Evolutionary conservation across 1,140 invertebrate genomes (phyloP).

Genomic region (Lepidostoma basale): DNA sequence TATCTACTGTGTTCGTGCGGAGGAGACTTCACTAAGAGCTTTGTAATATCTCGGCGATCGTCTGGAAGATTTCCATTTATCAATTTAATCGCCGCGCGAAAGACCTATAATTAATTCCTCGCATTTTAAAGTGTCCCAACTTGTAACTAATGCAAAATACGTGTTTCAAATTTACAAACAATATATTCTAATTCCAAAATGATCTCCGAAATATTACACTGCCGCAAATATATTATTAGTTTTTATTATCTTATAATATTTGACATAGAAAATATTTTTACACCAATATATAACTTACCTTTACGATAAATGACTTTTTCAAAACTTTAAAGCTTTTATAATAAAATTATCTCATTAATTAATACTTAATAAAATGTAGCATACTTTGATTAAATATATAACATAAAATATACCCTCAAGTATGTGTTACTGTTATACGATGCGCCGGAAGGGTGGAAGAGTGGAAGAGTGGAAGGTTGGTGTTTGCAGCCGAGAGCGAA

Average conservation of each 20-base stretch:
- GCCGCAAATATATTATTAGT: constrained; percentile 31
- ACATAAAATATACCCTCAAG: constrained; percentile 11
- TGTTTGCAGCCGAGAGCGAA: neutral
- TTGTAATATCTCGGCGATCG: constrained; percentile 14
- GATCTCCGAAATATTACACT: constrained; percentile 5
- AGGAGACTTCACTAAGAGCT: neutral
- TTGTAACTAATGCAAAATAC: too few relatives aligned
- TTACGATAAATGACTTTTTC: constrained; percentile 32
- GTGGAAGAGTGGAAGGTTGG: neutral
- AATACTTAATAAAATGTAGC: constrained; percentile 29
- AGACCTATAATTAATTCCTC: too few relatives aligned
- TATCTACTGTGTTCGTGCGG: neutral
- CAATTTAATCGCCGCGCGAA: too few relatives aligned
- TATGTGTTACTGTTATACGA: neutral
- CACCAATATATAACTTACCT: constrained; percentile 42
- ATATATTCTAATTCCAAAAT: neutral
- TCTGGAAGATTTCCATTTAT: too few relatives aligned
- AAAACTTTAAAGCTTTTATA: constrained; percentile 41
- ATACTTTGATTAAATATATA: constrained; percentile 23
- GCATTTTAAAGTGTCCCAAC: too few relatives aligned
- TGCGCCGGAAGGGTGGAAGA: neutral
- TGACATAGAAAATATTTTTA: constrained; percentile 46
- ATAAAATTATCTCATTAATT: constrained; percentile 36
- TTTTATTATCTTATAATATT: constrained; percentile 39
- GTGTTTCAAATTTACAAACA: too few relatives aligned